Conservation (phyloP, 2,888 invertebrate species). For the Chrysodeixis includens region DNA sequence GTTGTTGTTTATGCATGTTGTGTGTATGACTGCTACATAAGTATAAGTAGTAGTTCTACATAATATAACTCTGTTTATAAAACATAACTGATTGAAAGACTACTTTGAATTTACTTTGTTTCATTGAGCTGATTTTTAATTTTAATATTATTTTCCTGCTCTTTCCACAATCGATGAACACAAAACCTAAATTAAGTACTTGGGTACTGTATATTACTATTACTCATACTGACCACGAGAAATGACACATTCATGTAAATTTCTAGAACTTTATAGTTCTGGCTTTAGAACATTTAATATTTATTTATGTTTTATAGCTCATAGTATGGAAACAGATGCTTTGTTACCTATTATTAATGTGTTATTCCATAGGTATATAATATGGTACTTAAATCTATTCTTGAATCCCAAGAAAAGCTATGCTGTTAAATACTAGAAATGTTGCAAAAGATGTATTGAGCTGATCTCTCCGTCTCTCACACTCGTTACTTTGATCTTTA, state of each 20-base stretch:
- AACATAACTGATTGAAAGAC: not conserved
- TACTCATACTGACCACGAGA: slow-evolving; percentile 2
- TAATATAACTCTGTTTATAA: not conserved
- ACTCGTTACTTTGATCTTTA: too few species aligned
- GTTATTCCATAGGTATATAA: too few species aligned
- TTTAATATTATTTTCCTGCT: not conserved
- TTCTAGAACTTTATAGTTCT: not conserved
- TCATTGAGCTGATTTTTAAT: not conserved
- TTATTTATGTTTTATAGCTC: too few species aligned
- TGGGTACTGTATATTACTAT: not conserved
- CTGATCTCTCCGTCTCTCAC: too few species aligned
- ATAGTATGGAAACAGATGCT: too few species aligned
- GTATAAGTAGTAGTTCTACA: not conserved
- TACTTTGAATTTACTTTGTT: not conserved
- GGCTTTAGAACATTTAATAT: too few species aligned
- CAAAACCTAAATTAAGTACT: not conserved
- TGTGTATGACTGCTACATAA: not conserved
- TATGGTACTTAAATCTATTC: too few species aligned
- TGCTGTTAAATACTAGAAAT: too few species aligned
- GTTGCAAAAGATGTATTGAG: too few species aligned
- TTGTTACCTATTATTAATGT: too few species aligned
- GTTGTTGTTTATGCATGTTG: not conserved
- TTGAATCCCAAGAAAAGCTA: too few species aligned
- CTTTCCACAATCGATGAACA: too few species aligned
- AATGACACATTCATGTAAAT: slow-evolving; percentile 3